Percentiles rank a stretch among this genome's conserved stretches.
Conservation (phyloP, 2,113 vertebrate genomes). For the Spheniscus mendiculus region DNA sequence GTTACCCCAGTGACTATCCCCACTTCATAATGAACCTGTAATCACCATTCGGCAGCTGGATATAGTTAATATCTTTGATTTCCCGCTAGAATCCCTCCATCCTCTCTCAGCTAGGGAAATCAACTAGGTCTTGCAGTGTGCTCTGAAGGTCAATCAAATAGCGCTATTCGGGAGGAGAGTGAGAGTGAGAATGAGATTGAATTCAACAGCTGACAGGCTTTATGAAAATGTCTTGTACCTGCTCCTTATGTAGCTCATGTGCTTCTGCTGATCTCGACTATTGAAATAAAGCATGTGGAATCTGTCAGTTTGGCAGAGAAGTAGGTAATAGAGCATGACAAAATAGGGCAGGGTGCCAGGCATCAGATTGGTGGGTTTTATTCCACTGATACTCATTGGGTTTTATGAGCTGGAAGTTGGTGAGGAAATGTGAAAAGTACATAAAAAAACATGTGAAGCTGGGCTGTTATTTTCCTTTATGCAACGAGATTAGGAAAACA, state of each 20-base stretch:
- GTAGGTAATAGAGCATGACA: conserved; percentile 3
- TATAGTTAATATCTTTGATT: conserved; percentile 27
- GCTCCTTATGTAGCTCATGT: not conserved
- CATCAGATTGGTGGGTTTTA: not conserved
- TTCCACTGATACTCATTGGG: not conserved
- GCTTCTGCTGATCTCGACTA: conserved; percentile 10
- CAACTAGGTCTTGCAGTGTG: not conserved
- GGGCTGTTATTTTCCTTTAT: not conserved
- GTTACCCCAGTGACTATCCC: not conserved
- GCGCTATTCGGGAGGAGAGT: not conserved
- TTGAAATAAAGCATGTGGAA: conserved; percentile 15
- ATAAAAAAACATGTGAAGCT: not conserved
- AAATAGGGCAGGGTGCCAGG: not conserved
- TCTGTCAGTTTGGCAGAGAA: conserved; percentile 13
- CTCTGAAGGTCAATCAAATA: conserved; percentile 13
- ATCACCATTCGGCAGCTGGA: not conserved
- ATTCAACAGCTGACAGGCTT: conserved; percentile 30
- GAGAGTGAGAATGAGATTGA: not conserved
- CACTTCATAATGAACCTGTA: conserved; percentile 11
- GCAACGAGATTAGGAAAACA: not conserved
- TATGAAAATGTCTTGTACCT: conserved; percentile 38
- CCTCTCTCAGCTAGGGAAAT: not conserved
- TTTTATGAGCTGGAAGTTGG: not conserved
- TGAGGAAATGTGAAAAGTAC: not conserved
- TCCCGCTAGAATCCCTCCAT: not conserved